Evolutionary conservation across 2,797 vertebrate genomes (phyloP), one percentile per base, ranked within the genome.

Genomic region (Pagetopsis macropterus): DNA sequence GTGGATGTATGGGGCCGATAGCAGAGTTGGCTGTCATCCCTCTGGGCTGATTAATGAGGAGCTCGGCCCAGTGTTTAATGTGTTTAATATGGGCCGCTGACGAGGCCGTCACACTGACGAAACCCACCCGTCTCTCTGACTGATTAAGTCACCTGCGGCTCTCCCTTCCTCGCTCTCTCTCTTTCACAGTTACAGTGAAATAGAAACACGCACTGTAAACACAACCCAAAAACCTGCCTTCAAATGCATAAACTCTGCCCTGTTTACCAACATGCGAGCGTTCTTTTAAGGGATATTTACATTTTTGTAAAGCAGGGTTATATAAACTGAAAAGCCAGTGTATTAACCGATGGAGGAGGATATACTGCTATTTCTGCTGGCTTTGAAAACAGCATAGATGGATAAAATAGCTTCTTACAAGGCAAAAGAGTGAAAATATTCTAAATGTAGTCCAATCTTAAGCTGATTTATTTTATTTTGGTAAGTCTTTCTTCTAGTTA

Each of bases 61-160:
- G 82, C 87, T 76, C 58, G 78, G 88, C 74, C 85, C 77, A 76
- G 85, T 93, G 91, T 93, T 95, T 94, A 94, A 94, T 94, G 90
- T 89, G 87, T 94, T 94, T 95, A 94, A 95, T 95, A 94, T 91
- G 92, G 89, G 92, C 92, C 84, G 82, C 86, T 90, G 91, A 93
- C 85, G 91, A 94, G 90, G 89, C 89, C 82, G 89, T 92, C 91
- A 89, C 90, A 89, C 84, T 71, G 83, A 89, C 88, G 72, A 87
- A 90, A 91, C 90, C 87, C 81, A 86, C 87, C 74, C 84, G 60
- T 87, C 82, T 84, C 82, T 52, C 82, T 90, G 91, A 95, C 87
- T 91, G 93, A 94, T 94, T 91, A 87, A 93, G 91, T 93, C 87
- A 89, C 89, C 84, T 76, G 83, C 63, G 43, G 77, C 74, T 82